Evolutionary conservation across 2,888 invertebrate genomes (phyloP).

Genomic region (Rotaria sp.): DNA sequence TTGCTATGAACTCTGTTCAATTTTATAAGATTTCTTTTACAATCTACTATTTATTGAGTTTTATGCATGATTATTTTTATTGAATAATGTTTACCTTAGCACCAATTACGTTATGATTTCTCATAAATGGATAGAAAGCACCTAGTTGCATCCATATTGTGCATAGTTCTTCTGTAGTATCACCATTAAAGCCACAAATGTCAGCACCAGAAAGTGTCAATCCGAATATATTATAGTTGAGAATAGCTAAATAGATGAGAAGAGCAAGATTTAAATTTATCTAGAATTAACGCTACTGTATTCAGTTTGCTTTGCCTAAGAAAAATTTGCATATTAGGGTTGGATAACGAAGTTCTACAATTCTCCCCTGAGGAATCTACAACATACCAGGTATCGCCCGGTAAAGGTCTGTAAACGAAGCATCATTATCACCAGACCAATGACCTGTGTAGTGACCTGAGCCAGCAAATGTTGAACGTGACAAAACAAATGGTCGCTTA

Average conservation of each 20-base stretch:
- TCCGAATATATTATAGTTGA: constrained; percentile 48
- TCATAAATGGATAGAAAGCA: constrained; percentile 44
- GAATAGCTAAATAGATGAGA: constrained; percentile 23
- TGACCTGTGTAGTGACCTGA: constrained; percentile 49
- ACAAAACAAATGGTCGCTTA: constrained; percentile 42
- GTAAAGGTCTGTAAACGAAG: constrained; percentile 60
- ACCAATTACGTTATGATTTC: constrained; percentile 55
- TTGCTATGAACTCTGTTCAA: too few relatives aligned
- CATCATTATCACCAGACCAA: constrained; percentile 51
- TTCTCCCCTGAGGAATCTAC: too few relatives aligned
- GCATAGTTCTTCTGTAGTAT: constrained; percentile 45
- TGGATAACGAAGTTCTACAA: too few relatives aligned
- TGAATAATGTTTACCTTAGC: not conserved
- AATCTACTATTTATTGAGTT: too few relatives aligned
- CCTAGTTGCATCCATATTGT: constrained; percentile 46
- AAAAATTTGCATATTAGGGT: too few relatives aligned
- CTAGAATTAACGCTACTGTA: too few relatives aligned
- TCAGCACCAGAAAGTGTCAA: constrained; percentile 52
- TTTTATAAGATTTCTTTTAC: too few relatives aligned
- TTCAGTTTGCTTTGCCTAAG: too few relatives aligned
- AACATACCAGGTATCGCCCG: constrained; percentile 59
- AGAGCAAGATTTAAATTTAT: too few relatives aligned
- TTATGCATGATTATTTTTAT: too few relatives aligned
- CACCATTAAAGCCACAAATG: constrained; percentile 51
- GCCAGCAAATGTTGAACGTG: constrained; percentile 48